Percentiles rank a stretch among this genome's conserved stretches.
Evolutionary conservation across 1,140 invertebrate genomes (phyloP).

Genomic region (Ylistrum balloti): DNA sequence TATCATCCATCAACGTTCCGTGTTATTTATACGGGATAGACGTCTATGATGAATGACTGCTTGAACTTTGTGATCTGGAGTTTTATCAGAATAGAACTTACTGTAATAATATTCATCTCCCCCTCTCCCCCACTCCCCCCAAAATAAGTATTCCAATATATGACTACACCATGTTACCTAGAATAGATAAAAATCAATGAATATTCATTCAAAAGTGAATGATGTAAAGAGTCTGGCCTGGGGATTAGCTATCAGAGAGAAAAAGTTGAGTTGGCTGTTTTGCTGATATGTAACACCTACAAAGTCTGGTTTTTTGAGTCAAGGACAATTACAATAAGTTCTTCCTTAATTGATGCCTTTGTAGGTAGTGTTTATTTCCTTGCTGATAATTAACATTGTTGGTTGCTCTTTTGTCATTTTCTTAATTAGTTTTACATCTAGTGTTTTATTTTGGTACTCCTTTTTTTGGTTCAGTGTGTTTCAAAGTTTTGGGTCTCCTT

Average conservation of each 20-base stretch:
- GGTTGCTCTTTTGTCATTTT: too few species aligned
- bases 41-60: not conserved
- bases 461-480: too few species aligned
- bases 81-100: not conserved
- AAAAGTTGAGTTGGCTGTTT: not conserved
- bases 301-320: not conserved
- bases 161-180: constrained; percentile 11
- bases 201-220: not conserved
- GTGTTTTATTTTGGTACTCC: too few species aligned
- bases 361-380: not conserved
- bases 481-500: too few species aligned
- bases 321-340: not conserved
- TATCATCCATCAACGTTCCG: not conserved
- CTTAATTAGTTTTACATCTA: too few species aligned
- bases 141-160: not conserved
- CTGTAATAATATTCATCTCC: not conserved
- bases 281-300: not conserved
- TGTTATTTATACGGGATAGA: not conserved
- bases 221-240: not conserved
- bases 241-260: not conserved
- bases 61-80: not conserved
- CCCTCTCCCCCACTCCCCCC: too few species aligned
- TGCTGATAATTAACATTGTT: too few species aligned
- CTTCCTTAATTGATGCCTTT: not conserved
- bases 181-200: constrained; percentile 29